Percentiles rank a stretch among this genome's conserved stretches.
Evolutionary conservation across 1,140 invertebrate genomes (phyloP).

Genomic region (Drosophila tropicalis): DNA sequence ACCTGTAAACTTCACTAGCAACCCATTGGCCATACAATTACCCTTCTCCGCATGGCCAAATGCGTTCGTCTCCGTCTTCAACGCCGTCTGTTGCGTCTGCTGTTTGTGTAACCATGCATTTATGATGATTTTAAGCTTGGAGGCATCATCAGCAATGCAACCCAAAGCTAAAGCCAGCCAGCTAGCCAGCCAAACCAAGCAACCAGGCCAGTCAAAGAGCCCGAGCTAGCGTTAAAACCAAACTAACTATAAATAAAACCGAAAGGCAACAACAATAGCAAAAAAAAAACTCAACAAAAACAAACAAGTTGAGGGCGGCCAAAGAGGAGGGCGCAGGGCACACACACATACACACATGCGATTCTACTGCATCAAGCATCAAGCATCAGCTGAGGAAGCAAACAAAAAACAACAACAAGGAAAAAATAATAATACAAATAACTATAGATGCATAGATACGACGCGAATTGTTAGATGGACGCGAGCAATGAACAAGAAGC

Average conservation of each 20-base stretch:
- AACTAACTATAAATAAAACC: slow-evolving; percentile 78
- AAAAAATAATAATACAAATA: slow-evolving; percentile 79
- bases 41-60: slow-evolving; percentile 23
- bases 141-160: slow-evolving; percentile 63
- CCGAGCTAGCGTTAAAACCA: slow-evolving; percentile 67
- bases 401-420: slow-evolving; percentile 58
- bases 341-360: slow-evolving; percentile 3
- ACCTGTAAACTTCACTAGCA: slow-evolving; percentile 19
- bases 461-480: slow-evolving; percentile 69
- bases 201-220: slow-evolving; percentile 29
- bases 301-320: slow-evolving; percentile 22
- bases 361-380: slow-evolving; percentile 3
- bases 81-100: slow-evolving; percentile 15
- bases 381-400: slow-evolving; percentile 38
- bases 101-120: slow-evolving; percentile 71
- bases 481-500: slow-evolving; percentile 56
- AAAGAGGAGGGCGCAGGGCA: not conserved
- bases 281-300: slow-evolving; percentile 11
- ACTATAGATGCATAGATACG: slow-evolving; percentile 79
- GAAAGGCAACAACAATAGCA: slow-evolving; percentile 65
- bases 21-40: slow-evolving; percentile 44
- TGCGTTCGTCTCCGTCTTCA: slow-evolving; percentile 32
- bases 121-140: slow-evolving; percentile 76
- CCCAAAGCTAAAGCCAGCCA: not conserved
- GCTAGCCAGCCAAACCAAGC: slow-evolving; percentile 20